Conservation (phyloP, 2,888 invertebrate species). For the Geotrupes spiniger region DNA sequence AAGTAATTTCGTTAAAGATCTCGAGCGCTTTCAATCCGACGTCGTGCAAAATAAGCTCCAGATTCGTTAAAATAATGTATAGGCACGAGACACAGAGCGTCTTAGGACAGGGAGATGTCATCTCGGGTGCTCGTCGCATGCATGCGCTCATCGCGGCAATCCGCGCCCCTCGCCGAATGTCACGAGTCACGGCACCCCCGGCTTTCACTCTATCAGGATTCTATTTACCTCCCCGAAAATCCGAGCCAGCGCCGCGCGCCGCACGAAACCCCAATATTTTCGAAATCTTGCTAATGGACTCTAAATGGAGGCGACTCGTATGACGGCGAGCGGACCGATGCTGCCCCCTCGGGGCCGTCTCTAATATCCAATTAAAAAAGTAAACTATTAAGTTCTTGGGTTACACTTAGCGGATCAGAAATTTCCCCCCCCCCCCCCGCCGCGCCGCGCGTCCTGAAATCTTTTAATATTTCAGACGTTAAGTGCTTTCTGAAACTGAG, state of each 20-base stretch:
- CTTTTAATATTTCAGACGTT: constrained; percentile 4
- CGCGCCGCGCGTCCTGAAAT: background rate
- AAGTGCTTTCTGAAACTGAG: constrained; percentile 3
- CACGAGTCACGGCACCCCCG: constrained; percentile 38
- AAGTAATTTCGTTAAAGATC: constrained; percentile 1
- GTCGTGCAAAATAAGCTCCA: constrained; percentile 15
- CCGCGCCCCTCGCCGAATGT: constrained; percentile 42
- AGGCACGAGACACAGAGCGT: constrained; percentile 27
- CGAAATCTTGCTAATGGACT: constrained; percentile 48
- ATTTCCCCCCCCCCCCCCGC: background rate
- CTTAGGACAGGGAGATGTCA: constrained; percentile 28
- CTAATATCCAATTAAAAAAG: constrained; percentile 46
- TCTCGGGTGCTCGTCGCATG: constrained; percentile 33
- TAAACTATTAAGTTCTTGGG: constrained; percentile 43
- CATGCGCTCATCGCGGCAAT: constrained; percentile 38
- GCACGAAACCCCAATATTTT: constrained; percentile 42
- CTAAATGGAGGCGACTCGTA: constrained; percentile 46
- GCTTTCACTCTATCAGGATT: constrained; percentile 39
- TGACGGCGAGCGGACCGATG: constrained; percentile 40
- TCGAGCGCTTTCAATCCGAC: constrained; percentile 2
- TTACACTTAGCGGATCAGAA: constrained; percentile 27
- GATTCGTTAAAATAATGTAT: constrained; percentile 31
- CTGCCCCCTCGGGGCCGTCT: constrained; percentile 28
- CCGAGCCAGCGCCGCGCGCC: constrained; percentile 17
- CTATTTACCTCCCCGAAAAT: constrained; percentile 33